Evolutionary conservation across 2,797 vertebrate genomes (phyloP), one percentile per base, ranked within the genome.

Genomic region (Cyclopterus lumpus): DNA sequence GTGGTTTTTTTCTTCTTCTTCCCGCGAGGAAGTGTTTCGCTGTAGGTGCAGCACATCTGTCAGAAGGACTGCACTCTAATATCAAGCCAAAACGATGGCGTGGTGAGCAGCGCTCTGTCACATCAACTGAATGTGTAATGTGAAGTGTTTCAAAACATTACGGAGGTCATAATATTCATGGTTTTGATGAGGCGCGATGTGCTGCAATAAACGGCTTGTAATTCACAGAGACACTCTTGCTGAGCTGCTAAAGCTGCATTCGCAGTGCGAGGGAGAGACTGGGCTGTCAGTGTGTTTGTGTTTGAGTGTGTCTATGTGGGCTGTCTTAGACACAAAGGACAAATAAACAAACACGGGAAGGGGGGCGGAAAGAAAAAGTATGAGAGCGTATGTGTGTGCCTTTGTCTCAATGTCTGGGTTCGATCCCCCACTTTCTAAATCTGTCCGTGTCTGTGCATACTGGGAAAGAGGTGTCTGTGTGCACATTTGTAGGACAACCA

Each of bases 371-470:
- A 61, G 16, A 26, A 40, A 5, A 14, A 32, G 18, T 22, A 28
- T 46, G 44, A 46, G 15, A 8, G 57, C n/a, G 58, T 30, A n/a
- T 11, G 64, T 57, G 32, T 67, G 64, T 59, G 76, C 67, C 72
- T 89, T 80, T 73, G 81, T 79, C 79, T 83, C 67, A 18, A 5
- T 61, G 84, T 84, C 87, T 82, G 73, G 67, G 49, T 83, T 86
- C 42, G 40, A 86, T 91, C 84, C 71, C 32, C 70, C 86, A 78
- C 77, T 86, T 70, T 68, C 85, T 89, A 73, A 84, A 86, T 86
- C 76, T 75, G 77, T 84, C 73, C 40, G 54, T 70, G 69, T 66
- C 34, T 62, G 67, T 66, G 55, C 67, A 67, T 69, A 46, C 54
- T 15, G 58, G 57, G 30, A 28, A 44, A 53, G 40, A 68, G 65